Evolutionary conservation across 2,797 vertebrate species (phyloP).

Genomic region (Phoxinus dragarum): DNA sequence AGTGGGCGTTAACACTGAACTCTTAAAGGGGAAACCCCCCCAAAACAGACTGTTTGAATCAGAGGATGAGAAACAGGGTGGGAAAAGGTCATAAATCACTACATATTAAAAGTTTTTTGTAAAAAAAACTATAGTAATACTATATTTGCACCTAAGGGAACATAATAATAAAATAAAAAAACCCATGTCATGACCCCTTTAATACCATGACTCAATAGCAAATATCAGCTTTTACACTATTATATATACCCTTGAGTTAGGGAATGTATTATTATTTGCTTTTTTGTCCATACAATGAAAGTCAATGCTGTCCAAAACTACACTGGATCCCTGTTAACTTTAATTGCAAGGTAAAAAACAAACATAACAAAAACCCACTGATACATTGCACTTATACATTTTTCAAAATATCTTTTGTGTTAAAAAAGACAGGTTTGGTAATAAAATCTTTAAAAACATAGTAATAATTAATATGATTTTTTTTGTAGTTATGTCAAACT

Average conservation of each 20-base stretch:
- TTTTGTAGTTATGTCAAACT: neutral
- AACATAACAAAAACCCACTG: neutral
- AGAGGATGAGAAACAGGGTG: too few species aligned
- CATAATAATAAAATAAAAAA: too few species aligned
- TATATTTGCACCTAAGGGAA: too few species aligned
- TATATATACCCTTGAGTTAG: neutral
- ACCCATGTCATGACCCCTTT: too few species aligned
- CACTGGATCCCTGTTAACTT: neutral
- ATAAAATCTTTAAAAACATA: neutral
- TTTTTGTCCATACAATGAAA: neutral
- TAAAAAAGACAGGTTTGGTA: neutral
- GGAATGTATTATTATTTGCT: neutral
- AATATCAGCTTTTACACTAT: neutral
- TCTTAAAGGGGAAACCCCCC: too few species aligned
- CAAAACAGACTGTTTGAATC: too few species aligned
- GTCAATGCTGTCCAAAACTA: neutral
- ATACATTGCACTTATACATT: neutral
- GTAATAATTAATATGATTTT: neutral
- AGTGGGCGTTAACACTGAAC: too few species aligned
- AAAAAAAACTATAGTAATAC: too few species aligned
- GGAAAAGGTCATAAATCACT: too few species aligned
- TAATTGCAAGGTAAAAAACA: neutral
- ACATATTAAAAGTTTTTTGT: too few species aligned
- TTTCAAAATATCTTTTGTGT: neutral
- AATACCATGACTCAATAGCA: neutral